Conservation (phyloP, 2,113 vertebrate species). For the Ifrita kowaldi region DNA sequence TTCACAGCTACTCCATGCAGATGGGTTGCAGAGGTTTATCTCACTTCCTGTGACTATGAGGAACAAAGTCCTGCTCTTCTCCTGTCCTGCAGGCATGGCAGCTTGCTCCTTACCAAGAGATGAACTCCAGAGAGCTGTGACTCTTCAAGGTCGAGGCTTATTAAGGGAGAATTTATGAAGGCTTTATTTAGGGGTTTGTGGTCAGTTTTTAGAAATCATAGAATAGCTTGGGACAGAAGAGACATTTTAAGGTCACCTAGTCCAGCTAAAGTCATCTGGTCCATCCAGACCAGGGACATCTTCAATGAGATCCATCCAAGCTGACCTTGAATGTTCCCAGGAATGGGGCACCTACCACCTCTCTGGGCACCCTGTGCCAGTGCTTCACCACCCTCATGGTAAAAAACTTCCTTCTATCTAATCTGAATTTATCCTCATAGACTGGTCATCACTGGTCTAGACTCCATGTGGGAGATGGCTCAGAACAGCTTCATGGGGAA, state of each 20-base stretch:
- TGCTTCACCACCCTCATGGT: accelerated
- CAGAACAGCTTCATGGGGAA: not conserved
- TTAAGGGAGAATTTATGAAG: not conserved
- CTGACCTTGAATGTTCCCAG: not conserved
- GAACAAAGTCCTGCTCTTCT: not conserved
- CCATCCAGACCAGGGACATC: not conserved
- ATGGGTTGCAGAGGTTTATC: not conserved
- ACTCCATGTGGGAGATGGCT: not conserved
- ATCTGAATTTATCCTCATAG: not conserved
- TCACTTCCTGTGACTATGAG: accelerated
- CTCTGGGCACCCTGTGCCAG: not conserved
- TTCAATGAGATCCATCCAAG: not conserved
- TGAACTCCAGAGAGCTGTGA: not conserved
- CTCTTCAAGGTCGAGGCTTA: not conserved
- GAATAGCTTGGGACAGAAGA: not conserved
- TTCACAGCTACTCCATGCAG: not conserved
- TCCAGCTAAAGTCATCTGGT: not conserved
- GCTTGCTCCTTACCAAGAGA: not conserved
- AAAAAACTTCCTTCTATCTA: not conserved
- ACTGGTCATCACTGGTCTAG: not conserved
- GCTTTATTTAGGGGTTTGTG: not conserved
- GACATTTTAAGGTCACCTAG: not conserved
- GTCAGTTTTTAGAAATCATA: not conserved
- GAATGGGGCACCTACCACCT: not conserved
- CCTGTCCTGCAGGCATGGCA: not conserved